A percentile compares a stretch with the other conserved stretches of the same genome.
Evolutionary conservation across 2,888 invertebrate genomes (phyloP).

Genomic region (Dynastes grantii): DNA sequence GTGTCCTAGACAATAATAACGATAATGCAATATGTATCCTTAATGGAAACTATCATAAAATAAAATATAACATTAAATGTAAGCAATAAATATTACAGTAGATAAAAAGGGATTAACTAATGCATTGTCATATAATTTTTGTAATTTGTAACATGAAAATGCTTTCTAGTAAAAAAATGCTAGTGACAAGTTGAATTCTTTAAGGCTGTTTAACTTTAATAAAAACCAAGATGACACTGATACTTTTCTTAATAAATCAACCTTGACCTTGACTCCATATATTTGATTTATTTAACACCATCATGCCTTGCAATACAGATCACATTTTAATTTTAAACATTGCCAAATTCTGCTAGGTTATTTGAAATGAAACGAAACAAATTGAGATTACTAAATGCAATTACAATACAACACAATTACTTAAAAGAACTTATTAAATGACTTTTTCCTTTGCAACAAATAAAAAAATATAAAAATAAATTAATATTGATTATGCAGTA

Average conservation of each 20-base stretch:
- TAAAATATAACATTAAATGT: too few relatives aligned
- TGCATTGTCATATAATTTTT: too few relatives aligned
- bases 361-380: neutral
- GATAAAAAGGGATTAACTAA: too few relatives aligned
- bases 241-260: conserved; percentile 9
- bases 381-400: neutral
- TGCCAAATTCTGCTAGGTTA: neutral
- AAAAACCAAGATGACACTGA: neutral
- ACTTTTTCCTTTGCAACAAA: neutral
- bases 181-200: neutral
- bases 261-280: conserved; percentile 11
- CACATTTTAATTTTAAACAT: conserved; percentile 4
- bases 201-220: neutral
- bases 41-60: too few relatives aligned
- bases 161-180: neutral
- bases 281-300: conserved; percentile 4
- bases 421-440: neutral
- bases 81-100: too few relatives aligned
- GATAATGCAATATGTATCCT: too few relatives aligned
- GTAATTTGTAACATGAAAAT: too few relatives aligned
- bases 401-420: neutral
- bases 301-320: neutral
- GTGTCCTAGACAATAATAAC: too few relatives aligned
- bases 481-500: neutral
- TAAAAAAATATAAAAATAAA: neutral